These are phyloP conservation scores for Neofelis nebulosa DNA, from an alignment of 2,113 vertebrate genomes.

Conservation along the genomic window DNA sequence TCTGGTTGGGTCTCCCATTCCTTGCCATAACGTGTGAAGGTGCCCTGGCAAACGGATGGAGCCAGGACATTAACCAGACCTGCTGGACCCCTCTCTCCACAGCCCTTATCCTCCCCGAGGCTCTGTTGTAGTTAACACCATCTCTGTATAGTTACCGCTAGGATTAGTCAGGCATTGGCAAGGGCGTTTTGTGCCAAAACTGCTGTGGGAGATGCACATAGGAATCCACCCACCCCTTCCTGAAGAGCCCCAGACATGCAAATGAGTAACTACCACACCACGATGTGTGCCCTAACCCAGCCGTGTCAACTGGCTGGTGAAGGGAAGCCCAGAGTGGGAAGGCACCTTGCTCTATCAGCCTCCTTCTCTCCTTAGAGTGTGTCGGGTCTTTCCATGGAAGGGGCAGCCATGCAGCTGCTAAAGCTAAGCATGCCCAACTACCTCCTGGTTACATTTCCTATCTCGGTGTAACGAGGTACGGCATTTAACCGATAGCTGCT, in stretches of 20 bases:
- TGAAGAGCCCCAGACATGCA: not conserved
- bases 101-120: not conserved
- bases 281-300: not conserved
- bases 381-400: not conserved
- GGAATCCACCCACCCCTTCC: not conserved
- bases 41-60: not conserved
- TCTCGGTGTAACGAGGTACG: not conserved
- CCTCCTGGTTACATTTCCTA: not conserved
- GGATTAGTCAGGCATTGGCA: not conserved
- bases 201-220: not conserved
- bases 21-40: not conserved
- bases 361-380: not conserved
- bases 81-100: not conserved
- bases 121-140: not conserved
- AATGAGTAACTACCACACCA: not conserved
- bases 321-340: not conserved
- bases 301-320: not conserved
- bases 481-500: slow-evolving; percentile 21
- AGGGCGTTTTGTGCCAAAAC: slow-evolving; percentile 18
- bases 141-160: not conserved
- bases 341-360: not conserved
- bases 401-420: not conserved
- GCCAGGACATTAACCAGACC: not conserved
- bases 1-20: not conserved
- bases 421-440: not conserved